These are phyloP conservation scores for Neotragus moschatus DNA, from an alignment of 2,113 vertebrate genomes.

Conservation along the genomic window DNA sequence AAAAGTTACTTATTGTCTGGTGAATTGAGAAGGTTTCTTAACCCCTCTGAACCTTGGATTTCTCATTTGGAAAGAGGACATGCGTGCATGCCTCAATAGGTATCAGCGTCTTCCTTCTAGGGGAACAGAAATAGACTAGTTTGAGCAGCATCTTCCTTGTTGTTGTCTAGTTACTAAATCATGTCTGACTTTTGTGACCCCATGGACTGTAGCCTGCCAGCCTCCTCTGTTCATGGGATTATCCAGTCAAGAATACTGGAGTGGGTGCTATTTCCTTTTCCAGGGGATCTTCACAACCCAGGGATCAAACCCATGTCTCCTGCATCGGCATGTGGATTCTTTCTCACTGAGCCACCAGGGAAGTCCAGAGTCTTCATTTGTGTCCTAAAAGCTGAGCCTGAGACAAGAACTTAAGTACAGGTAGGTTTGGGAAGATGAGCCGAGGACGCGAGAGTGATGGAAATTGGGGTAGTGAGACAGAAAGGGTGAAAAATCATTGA, in stretches of 20 bases:
- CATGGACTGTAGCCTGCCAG: neutral
- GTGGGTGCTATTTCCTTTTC: neutral
- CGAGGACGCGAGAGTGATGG: neutral
- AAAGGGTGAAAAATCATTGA: neutral
- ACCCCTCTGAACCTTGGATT: neutral
- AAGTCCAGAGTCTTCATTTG: neutral
- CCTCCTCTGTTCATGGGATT: neutral
- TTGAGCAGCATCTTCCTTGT: conserved; percentile 3
- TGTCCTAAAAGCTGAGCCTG: neutral
- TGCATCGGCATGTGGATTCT: neutral
- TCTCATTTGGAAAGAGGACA: neutral
- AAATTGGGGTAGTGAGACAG: neutral
- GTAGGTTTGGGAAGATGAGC: neutral
- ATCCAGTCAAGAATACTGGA: neutral
- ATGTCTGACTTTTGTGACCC: neutral
- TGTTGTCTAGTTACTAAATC: neutral
- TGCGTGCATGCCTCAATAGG: neutral
- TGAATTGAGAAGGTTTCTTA: neutral
- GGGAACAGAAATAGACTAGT: neutral
- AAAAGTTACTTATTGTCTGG: neutral
- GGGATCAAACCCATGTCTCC: neutral
- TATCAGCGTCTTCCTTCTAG: neutral
- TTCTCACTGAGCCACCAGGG: neutral
- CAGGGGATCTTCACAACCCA: neutral
- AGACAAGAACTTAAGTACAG: neutral